Conservation (phyloP, 1,140 invertebrate genomes). For the Caenorhabditis remanei region DNA sequence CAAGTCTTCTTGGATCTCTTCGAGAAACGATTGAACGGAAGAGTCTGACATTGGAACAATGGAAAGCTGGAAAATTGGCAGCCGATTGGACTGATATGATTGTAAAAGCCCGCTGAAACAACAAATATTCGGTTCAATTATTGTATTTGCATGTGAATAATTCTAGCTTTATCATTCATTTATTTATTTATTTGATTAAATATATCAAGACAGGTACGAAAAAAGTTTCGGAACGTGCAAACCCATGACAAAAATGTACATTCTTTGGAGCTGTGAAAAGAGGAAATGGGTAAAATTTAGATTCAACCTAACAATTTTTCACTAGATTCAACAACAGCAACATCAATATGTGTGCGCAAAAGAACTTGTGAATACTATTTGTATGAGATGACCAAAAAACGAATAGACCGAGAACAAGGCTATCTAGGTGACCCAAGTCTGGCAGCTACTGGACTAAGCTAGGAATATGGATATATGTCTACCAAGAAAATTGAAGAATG, state of each 20-base stretch:
- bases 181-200: neutral
- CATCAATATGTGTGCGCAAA: neutral
- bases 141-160: neutral
- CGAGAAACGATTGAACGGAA: slow-evolving; percentile 19
- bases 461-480: no score
- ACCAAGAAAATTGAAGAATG: no score
- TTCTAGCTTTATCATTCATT: slow-evolving; percentile 30
- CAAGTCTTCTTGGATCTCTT: slow-evolving; percentile 27
- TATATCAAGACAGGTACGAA: neutral
- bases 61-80: slow-evolving; percentile 26
- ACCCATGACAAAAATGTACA: neutral
- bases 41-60: slow-evolving; percentile 28
- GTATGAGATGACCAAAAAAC: slow-evolving; percentile 36
- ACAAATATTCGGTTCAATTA: neutral
- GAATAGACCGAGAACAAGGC: neutral
- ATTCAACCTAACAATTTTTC: no score
- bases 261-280: neutral
- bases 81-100: slow-evolving; percentile 36
- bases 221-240: neutral
- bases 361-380: slow-evolving; percentile 22
- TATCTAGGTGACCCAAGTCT: neutral
- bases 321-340: no score
- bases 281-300: no score
- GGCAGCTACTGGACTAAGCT: neutral
- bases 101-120: slow-evolving; percentile 5